Conservation (phyloP, 2,113 vertebrate genomes). For the Trogon surrucura region DNA sequence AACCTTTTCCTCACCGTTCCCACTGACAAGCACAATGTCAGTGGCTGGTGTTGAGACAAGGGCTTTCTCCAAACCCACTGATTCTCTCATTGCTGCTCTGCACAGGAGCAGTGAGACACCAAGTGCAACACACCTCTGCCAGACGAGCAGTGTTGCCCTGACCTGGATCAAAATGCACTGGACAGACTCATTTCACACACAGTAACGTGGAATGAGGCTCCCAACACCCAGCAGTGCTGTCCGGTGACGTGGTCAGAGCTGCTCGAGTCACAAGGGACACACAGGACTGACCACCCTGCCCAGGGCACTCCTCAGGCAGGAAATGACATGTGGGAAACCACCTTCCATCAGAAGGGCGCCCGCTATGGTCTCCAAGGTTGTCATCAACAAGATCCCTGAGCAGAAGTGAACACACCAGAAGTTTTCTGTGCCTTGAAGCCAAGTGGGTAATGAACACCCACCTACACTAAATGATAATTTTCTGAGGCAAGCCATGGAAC, state of each 20-base stretch:
- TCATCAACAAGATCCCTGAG: background rate
- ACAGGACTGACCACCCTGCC: background rate
- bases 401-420: background rate
- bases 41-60: background rate
- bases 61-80: rapidly evolving
- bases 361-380: rapidly evolving
- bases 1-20: rapidly evolving
- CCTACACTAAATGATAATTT: background rate
- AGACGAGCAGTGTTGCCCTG: background rate
- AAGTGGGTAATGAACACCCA: background rate
- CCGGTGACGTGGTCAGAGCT: background rate
- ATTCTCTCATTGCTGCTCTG: background rate
- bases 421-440: background rate
- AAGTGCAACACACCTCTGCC: rapidly evolving
- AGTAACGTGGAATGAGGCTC: background rate
- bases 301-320: background rate
- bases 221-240: background rate
- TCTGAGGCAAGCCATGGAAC: background rate
- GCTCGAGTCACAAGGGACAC: background rate
- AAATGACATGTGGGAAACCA: background rate
- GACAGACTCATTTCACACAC: background rate
- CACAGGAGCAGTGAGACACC: background rate
- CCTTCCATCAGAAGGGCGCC: background rate
- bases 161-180: background rate
- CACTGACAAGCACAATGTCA: background rate